Conservation (phyloP, 1,140 invertebrate genomes). For the Grapholita molesta region DNA sequence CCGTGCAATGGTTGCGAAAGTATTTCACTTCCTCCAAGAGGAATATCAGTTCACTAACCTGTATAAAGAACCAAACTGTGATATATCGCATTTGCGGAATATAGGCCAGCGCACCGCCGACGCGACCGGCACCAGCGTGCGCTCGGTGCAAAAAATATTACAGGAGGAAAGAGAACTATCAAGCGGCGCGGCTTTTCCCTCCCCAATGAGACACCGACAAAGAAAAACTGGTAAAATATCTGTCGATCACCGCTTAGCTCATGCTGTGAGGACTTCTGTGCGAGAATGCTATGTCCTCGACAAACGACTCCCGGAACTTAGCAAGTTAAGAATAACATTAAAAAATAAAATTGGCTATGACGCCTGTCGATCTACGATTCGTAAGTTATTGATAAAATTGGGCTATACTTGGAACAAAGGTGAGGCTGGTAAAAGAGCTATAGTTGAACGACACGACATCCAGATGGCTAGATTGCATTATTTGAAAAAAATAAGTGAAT, state of each 20-base stretch:
- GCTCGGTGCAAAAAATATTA: not conserved
- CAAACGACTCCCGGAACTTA: conserved; percentile 16
- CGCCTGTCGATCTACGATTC: conserved; percentile 7
- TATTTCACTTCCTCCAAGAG: conserved; percentile 12
- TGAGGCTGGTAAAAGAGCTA: conserved; percentile 1
- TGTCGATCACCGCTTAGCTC: not conserved
- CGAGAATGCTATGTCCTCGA: not conserved
- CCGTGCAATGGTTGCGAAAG: conserved; percentile 12
- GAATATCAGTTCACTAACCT: conserved; percentile 15
- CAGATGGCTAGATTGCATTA: conserved; percentile 18
- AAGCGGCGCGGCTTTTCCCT: not conserved
- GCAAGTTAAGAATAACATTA: not conserved
- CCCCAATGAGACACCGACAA: not conserved
- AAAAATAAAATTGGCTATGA: conserved; percentile 13
- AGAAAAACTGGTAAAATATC: not conserved
- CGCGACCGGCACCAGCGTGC: not conserved
- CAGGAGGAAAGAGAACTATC: not conserved
- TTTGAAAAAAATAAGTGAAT: conserved; percentile 19
- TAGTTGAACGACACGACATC: conserved; percentile 18
- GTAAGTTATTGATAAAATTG: conserved; percentile 14
- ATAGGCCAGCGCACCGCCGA: not conserved
- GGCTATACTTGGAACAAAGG: conserved; percentile 21
- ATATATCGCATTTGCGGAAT: conserved; percentile 9
- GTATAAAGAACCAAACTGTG: not conserved
- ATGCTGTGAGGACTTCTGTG: conserved; percentile 12